Evolutionary conservation across 2,113 vertebrate species (phyloP), one percentile per base, ranked within the genome.

Genomic region (Pachycephala philippinensis): DNA sequence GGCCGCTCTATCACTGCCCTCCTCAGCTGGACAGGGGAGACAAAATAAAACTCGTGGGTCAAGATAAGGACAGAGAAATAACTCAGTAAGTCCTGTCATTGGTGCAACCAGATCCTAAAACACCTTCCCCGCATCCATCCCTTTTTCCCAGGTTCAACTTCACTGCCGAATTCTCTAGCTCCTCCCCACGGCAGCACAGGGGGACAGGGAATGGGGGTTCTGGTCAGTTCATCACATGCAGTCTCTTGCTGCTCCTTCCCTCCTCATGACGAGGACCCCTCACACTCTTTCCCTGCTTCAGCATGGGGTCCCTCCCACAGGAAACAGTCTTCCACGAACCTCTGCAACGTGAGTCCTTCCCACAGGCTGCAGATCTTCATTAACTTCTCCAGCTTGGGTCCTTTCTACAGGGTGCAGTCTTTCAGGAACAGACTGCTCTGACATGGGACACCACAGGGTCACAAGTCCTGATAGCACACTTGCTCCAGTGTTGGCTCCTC

Each of bases 251-350:
- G 15, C 30, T 33, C 8, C 21, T 57, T 59, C 7, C 7, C 37
- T 39, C 14, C 37, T 39, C 49, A 7, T 13, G 26, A 13, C 21
- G 6, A 66, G 24, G 17, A 24, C 45, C 66, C 9, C 19, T 91
- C 47, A 56, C 5, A 9, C 11, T 45, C 42, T 21, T 63, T 10
- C 13, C 13, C 42, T 40, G 18, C 31, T 69, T 40, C 26, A 52
- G 4, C 2, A 0, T 7, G 21, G 17, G 16, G 3, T 63, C 8
- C 33, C 27, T 57, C 28, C 21, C 59, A 54, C 4, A 15, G 17
- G 20, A 49, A 52, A 15, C 11, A 65, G 26, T 12, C 8, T 20
- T 72, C 21, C 44, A 42, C 1, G 6, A 75, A 37, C 7, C 15
- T 31, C 22, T 80, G 49, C 23, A 47, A 7, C 0, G 1, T 22